Evolutionary conservation across 1,140 invertebrate genomes (phyloP), one percentile per base, ranked within the genome.

Genomic region (Heliothis virescens): DNA sequence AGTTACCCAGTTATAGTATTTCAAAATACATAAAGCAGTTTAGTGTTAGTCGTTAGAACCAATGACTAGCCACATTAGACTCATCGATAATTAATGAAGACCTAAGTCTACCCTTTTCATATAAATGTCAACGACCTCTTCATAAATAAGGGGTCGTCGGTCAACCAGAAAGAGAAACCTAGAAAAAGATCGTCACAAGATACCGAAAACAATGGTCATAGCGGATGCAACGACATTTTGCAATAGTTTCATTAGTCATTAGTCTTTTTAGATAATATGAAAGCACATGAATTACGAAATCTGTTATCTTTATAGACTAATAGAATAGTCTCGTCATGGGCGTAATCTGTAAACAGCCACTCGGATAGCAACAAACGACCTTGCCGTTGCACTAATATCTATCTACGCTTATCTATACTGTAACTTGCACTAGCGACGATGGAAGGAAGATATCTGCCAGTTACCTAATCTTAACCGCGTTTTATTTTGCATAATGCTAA

Each of bases 261-360:
- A 48, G 2, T 67, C 48, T 21, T 16, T 9, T 41, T 16, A n/a
- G 29, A 0, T n/a, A 26, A 63, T 63, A 67, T 48, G 48, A 67
- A 11, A 65, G n/a, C 41, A n/a, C 29, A 18, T 11, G 10, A 7
- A 69, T 71, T 52, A 71, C 21, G 48, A 52, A 71, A 71, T 26
- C 57, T 60, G 12, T 71, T 52, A 71, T 71, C 18, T 52, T 52
- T 21, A n/a, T 21, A 52, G 15, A 52, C 47, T 29, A 29, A 29
- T 29, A 71, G 48, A 71, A 53, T 71, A 71, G 15, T 71, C 18
- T 71, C n/a, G 63, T 52, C 15, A 16, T 71, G 52, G 26, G 16
- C 1, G 15, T 71, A 71, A 71, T 53, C 65, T 69, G 18, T 69
- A 52, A 52, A 71, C 67, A 53, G 52, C 52, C 29, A 53, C 48